phyloP scores from a whole-genome alignment of 2,113 vertebrate species.

The Accipiter cooperii region DNA sequence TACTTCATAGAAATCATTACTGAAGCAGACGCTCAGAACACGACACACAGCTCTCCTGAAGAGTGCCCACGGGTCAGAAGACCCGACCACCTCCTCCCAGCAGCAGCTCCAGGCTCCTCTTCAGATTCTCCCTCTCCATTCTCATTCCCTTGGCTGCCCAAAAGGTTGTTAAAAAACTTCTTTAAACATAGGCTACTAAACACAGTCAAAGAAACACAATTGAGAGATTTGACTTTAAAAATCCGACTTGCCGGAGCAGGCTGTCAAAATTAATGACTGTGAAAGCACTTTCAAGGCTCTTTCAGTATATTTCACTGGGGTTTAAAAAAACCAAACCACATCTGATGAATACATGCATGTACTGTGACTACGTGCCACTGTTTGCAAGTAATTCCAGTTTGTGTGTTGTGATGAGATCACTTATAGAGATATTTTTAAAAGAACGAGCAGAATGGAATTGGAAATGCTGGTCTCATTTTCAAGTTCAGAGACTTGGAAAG shows the following conservation, averaged over 20 bases:
- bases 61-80: background rate
- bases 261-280: background rate
- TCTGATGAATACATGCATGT: background rate
- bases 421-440: background rate
- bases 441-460: background rate
- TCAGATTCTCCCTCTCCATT: background rate
- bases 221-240: background rate
- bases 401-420: background rate
- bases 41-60: background rate
- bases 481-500: background rate
- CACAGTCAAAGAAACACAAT: background rate
- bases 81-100: background rate
- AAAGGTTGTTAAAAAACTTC: background rate
- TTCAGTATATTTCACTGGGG: background rate
- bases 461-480: background rate
- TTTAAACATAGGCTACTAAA: background rate
- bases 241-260: background rate
- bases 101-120: background rate
- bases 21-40: background rate
- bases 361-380: background rate
- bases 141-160: background rate
- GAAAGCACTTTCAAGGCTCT: background rate
- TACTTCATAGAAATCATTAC: background rate
- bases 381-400: background rate
- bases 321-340: background rate